Base-by-base conservation (phyloP, 2,113 vertebrate genomes). In the Pterocles burchelli region DNA sequence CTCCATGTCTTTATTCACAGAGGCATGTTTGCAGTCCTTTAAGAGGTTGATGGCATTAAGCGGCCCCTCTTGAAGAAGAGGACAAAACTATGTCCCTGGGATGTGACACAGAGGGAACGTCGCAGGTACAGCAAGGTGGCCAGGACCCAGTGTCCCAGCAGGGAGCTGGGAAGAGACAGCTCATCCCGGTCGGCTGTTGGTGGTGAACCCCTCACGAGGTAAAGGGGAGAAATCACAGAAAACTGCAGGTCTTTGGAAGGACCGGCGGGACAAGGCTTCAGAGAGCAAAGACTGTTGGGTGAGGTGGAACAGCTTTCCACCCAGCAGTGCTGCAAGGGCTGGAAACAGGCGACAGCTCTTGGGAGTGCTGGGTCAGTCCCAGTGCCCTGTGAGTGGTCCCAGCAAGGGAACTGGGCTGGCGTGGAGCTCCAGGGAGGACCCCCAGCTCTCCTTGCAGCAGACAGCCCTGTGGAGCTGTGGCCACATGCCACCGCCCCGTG, bases 241-340 rank as follows among this genome's bases (percentile, higher is more conserved):
- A 85, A 65, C 20, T 29, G 26, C 24, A 22, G 22, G 17, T 21
- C 57, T 71, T 59, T 14, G 25, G 18, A n/a, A 88, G 62, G 34
- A 68, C 3, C 16, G 72, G 18, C 34, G 85, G 43, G 20, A n/a
- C 48, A 41, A 71, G 52, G 52, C 58, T 71, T 51, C 22, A 55
- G 78, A 72, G 45, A 65, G 41, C 13, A 68, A 54, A 3, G 6
- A 11, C 34, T 51, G 31, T 10, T 2, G 2, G 10, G 25, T 45
- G 66, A 68, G 72, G 61, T 5, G 17, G 71, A 36, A 3, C 38
- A 58, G 36, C n/a, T 68, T 78, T 73, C 62, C 67, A 57, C 51
- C 14, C 36, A n/a, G 11, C 36, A 22, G 49, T 0, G 3, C 34
- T 16, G 17, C 1, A 0, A 70, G 46, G 43, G n/a, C 63, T 55